Conservation (phyloP, 2,888 invertebrate genomes). For the Drosophila maculinotata region DNA sequence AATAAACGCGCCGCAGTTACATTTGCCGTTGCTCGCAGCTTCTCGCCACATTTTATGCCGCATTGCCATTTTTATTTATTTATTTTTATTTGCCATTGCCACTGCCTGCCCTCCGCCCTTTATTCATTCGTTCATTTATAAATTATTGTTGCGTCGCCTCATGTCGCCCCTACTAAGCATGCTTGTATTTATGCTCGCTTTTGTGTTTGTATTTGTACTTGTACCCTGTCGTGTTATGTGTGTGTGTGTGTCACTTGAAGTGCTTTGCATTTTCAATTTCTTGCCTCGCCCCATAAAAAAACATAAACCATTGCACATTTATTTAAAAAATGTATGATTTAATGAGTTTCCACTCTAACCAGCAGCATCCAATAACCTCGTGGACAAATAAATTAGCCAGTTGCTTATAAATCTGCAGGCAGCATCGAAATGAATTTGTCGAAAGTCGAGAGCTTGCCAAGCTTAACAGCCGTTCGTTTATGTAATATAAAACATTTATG, state of each 20-base stretch:
- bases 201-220: slow-evolving; percentile 14
- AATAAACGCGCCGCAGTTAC: slow-evolving; percentile 77
- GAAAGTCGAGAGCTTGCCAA: slow-evolving; percentile 37
- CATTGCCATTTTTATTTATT: slow-evolving; percentile 81
- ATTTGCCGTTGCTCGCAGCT: slow-evolving; percentile 60
- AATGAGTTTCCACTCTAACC: slow-evolving; percentile 57
- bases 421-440: slow-evolving; percentile 23
- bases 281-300: slow-evolving; percentile 5
- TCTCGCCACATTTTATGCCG: slow-evolving; percentile 73
- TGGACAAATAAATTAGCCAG: slow-evolving; percentile 43
- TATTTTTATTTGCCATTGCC: slow-evolving; percentile 74
- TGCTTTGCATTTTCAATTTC: slow-evolving; percentile 69
- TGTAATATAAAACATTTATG: slow-evolving; percentile 45
- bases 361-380: too few relatives aligned
- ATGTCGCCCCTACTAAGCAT: slow-evolving; percentile 49
- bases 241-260: slow-evolving; percentile 52
- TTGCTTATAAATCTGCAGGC: slow-evolving; percentile 25
- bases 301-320: slow-evolving; percentile 54
- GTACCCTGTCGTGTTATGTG: neutral
- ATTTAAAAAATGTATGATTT: slow-evolving; percentile 62
- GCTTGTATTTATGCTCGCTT: slow-evolving; percentile 23
- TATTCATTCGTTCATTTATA: slow-evolving; percentile 78
- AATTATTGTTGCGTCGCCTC: slow-evolving; percentile 71
- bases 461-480: slow-evolving; percentile 27
- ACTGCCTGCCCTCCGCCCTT: slow-evolving; percentile 59